These are phyloP conservation scores for Mythimna ferrago DNA, from an alignment of 2,888 invertebrate species.

Conservation along the genomic window DNA sequence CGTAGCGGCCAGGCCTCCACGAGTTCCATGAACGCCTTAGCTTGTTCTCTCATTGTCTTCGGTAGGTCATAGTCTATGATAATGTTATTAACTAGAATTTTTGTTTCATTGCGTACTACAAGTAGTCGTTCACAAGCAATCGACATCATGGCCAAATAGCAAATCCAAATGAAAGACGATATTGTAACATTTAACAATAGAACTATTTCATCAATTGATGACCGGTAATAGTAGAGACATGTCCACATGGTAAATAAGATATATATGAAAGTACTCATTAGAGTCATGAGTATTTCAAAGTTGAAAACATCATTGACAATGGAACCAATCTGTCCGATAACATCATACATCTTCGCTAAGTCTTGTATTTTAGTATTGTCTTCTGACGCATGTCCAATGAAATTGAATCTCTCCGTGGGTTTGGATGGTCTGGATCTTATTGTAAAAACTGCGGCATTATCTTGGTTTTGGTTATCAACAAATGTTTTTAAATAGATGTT, in stretches of 20 bases:
- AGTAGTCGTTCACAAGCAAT: conserved; percentile 74
- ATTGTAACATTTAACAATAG: conserved; percentile 65
- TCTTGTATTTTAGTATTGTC: conserved; percentile 73
- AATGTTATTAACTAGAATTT: conserved; percentile 76
- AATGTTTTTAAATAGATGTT: conserved; percentile 74
- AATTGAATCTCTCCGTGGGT: conserved; percentile 54
- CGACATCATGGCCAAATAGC: conserved; percentile 73
- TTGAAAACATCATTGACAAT: conserved; percentile 77
- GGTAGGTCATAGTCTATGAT: conserved; percentile 80
- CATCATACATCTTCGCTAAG: conserved; percentile 72
- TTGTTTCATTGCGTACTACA: conserved; percentile 72
- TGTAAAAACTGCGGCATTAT: conserved; percentile 65
- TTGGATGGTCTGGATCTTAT: conserved; percentile 40
- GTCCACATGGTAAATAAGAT: conserved; percentile 78
- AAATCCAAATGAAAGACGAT: conserved; percentile 63
- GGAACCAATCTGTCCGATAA: conserved; percentile 72
- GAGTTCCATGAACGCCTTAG: conserved; percentile 80
- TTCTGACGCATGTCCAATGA: conserved; percentile 67
- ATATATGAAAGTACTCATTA: conserved; percentile 75
- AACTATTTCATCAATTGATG: conserved; percentile 57
- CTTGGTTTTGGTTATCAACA: conserved; percentile 65
- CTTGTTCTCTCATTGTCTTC: conserved; percentile 74
- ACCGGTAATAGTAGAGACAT: conserved; percentile 71
- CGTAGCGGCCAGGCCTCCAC: conserved; percentile 78
- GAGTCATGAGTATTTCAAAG: conserved; percentile 78